phyloP scores from a whole-genome alignment of 1,140 invertebrate species.

The Helicoverpa zea region DNA sequence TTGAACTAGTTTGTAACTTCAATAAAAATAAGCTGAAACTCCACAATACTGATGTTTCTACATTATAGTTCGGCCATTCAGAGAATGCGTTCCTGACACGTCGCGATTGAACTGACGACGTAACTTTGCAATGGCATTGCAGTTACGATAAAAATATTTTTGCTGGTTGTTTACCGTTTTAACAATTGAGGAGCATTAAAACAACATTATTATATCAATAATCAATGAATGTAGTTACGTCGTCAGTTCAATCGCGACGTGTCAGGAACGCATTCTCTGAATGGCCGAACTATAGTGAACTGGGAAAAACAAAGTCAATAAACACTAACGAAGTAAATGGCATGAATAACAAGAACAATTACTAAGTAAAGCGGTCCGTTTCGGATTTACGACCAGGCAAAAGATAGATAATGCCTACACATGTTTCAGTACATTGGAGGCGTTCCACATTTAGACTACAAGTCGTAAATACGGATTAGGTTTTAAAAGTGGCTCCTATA shows the following conservation, averaged over 20 bases:
- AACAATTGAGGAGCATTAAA: no score
- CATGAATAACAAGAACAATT: slow-evolving; percentile 49
- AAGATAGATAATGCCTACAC: slow-evolving; percentile 7
- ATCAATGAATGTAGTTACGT: no score
- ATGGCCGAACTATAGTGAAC: no score
- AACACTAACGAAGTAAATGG: slow-evolving; percentile 40
- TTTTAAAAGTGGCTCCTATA: slow-evolving; percentile 15
- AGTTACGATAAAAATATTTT: no score
- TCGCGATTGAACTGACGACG: no score
- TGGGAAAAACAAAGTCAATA: slow-evolving; percentile 44
- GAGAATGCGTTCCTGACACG: no score
- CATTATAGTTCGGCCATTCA: no score
- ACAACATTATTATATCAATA: no score
- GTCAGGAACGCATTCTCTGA: no score
- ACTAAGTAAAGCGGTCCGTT: slow-evolving; percentile 47
- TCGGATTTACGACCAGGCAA: slow-evolving; percentile 47
- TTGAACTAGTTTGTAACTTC: background rate
- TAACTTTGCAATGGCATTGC: no score
- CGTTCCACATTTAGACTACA: slow-evolving; percentile 1
- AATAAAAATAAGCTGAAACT: background rate
- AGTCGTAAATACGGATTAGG: slow-evolving; percentile 23
- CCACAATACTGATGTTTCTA: background rate
- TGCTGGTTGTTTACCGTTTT: no score
- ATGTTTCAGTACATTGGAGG: background rate
- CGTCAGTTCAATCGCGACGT: no score